Evolutionary conservation across 2,113 vertebrate genomes (phyloP).

Genomic region (Leptodactylus fuscus): DNA sequence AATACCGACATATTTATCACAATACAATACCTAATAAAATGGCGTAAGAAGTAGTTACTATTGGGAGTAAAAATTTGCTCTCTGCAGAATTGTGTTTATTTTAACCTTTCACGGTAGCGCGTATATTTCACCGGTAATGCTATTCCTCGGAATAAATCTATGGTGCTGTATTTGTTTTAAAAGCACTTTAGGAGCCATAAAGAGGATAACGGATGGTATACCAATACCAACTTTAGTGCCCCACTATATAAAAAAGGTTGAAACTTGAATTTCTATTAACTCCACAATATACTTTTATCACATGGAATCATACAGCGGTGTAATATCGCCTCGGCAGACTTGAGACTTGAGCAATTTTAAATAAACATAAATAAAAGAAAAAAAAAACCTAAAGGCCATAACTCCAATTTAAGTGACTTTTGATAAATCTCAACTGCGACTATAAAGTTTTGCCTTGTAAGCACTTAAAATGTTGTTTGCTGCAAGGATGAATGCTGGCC

Average conservation of each 20-base stretch:
- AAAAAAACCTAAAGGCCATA: constrained; percentile 32
- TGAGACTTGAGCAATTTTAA: constrained; percentile 37
- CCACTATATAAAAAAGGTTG: constrained; percentile 58
- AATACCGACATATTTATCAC: constrained; percentile 48
- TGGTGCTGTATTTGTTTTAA: constrained; percentile 57
- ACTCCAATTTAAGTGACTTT: constrained; percentile 57
- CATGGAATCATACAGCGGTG: constrained; percentile 47
- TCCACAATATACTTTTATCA: constrained; percentile 59
- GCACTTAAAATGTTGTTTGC: constrained; percentile 40
- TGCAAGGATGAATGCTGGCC: constrained; percentile 5
- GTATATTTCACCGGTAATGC: constrained; percentile 58
- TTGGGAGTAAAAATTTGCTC: constrained; percentile 49
- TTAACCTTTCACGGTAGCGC: constrained; percentile 47
- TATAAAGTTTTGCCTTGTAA: constrained; percentile 57
- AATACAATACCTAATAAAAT: constrained; percentile 54
- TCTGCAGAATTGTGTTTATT: constrained; percentile 60
- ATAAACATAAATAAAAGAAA: constrained; percentile 55
- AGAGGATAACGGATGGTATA: constrained; percentile 58
- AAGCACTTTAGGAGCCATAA: constrained; percentile 61
- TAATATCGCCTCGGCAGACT: constrained; percentile 44
- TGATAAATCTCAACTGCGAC: constrained; percentile 53
- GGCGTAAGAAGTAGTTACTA: constrained; percentile 38
- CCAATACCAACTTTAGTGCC: constrained; percentile 59
- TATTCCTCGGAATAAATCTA: constrained; percentile 58
- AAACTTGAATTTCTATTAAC: constrained; percentile 62